These are phyloP conservation scores for Papilio demoleus DNA, from an alignment of 2,888 invertebrate genomes.

Conservation along the genomic window DNA sequence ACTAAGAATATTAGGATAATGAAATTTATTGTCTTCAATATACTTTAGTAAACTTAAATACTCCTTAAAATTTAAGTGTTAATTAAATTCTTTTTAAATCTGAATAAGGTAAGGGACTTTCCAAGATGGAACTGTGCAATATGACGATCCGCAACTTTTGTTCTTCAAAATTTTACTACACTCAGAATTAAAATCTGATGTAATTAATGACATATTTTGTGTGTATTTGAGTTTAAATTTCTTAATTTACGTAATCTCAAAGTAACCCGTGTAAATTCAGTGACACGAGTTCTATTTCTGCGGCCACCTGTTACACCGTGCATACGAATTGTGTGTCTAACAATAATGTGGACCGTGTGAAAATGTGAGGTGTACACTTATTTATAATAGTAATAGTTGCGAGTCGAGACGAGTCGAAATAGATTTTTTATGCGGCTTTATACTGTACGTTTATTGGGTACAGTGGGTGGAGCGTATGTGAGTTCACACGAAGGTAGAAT, in stretches of 20 bases:
- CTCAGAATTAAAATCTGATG: too few relatives aligned
- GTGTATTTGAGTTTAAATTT: too few relatives aligned
- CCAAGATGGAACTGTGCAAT: too few relatives aligned
- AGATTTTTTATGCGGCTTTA: conserved; percentile 50
- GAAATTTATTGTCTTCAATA: too few relatives aligned
- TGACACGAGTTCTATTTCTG: conserved; percentile 42
- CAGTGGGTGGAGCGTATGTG: conserved; percentile 44
- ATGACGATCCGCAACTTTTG: too few relatives aligned
- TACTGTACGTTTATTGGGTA: conserved; percentile 45
- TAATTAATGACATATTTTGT: too few relatives aligned
- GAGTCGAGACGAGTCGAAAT: conserved; percentile 48
- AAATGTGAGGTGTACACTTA: conserved; percentile 49
- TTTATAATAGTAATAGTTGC: conserved; percentile 50
- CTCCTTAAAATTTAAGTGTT: too few relatives aligned
- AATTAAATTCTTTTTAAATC: too few relatives aligned
- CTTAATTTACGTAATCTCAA: background rate
- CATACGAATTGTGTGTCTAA: conserved; percentile 44
- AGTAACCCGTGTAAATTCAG: conserved; percentile 15
- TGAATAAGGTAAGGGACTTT: too few relatives aligned
- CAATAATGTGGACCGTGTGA: conserved; percentile 51
- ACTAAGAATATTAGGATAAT: too few relatives aligned
- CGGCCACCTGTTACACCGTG: conserved; percentile 41
- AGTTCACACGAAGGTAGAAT: background rate
- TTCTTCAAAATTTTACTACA: too few relatives aligned
- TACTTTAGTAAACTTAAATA: too few relatives aligned